Evolutionary conservation across 2,888 invertebrate genomes (phyloP), one percentile per base, ranked within the genome.

Genomic region (Yponomeuta evonymella): DNA sequence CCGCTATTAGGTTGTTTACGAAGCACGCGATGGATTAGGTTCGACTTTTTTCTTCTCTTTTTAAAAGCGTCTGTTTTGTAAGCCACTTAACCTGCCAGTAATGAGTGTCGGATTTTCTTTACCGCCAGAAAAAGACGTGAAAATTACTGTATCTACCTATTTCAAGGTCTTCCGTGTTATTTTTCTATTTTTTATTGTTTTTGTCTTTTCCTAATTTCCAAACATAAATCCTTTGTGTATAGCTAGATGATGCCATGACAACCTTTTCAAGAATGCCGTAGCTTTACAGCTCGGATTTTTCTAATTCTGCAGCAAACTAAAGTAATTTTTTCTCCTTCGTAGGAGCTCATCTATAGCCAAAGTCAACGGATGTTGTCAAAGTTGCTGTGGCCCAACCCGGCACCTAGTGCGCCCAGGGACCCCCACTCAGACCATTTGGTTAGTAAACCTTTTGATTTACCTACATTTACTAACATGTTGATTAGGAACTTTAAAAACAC

Each of bases 291-390:
- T 67, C 69, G 68, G 68, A 51, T 66, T 70, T 69, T 68, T 66
- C 69, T 66, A 79, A 81, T 80, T 12, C 15, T 79, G 78, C 78
- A 77, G 12, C 51, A 5, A 83, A 90, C 90, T 92, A 92, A 92
- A 92, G 87, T 82, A 81, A 79, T 76, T 89, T 87, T 91, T 92
- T 91, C 90, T 89, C 91, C 89, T 90, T 91, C 87, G 87, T 92
- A 92, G 92, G 92, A 92, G 92, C 90, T 91, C 92, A 92, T 92
- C 92, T 92, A 92, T 92, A 92, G 86, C 90, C 92, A 92, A 92
- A 92, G 92, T 76, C 92, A 92, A 89, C 90, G 92, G 92, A 91
- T 91, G 92, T 90, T 92, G 85, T 92, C 92, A 83, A 92, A 92
- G 90, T 88, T 92, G 92, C 92, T 92, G 92, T 92, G 92, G 92